phyloP scores from a whole-genome alignment of 2,113 vertebrate genomes.

The Datnioides undecimradiatus region DNA sequence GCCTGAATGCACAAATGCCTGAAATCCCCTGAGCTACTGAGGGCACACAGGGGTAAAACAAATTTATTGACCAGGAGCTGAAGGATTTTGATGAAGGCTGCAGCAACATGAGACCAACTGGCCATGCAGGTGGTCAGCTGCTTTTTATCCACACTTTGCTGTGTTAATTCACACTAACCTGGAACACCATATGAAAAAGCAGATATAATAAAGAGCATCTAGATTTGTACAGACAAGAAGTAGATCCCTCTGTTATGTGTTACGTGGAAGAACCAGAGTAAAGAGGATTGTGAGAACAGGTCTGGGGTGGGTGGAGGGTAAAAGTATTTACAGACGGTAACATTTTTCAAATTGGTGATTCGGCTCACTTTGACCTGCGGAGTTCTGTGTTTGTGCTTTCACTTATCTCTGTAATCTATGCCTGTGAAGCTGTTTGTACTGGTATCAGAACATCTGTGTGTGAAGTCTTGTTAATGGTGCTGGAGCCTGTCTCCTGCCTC shows the following conservation, averaged over 20 bases:
- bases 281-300: not conserved
- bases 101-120: slow-evolving; percentile 39
- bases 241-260: slow-evolving; percentile 9
- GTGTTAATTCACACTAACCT: slow-evolving; percentile 3
- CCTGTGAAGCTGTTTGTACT: slow-evolving; percentile 26
- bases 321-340: slow-evolving; percentile 11
- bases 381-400: slow-evolving; percentile 44
- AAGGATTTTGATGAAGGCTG: slow-evolving; percentile 70
- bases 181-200: not conserved
- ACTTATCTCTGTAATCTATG: slow-evolving; percentile 52
- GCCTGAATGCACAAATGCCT: slow-evolving; percentile 54
- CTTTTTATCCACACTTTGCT: not conserved
- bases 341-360: slow-evolving; percentile 42
- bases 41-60: slow-evolving; percentile 62
- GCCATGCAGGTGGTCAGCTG: slow-evolving; percentile 65
- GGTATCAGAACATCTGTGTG: slow-evolving; percentile 37
- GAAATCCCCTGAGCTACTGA: slow-evolving; percentile 61
- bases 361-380: slow-evolving; percentile 36
- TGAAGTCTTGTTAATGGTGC: slow-evolving; percentile 50
- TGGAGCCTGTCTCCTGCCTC: slow-evolving; percentile 50
- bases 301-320: slow-evolving; percentile 3
- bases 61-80: slow-evolving; percentile 26
- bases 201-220: not conserved
- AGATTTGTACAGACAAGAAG: not conserved
- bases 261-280: not conserved